Evolutionary conservation across 2,797 vertebrate genomes (phyloP), one percentile per base, ranked within the genome.

Genomic region (Limosa lapponica): DNA sequence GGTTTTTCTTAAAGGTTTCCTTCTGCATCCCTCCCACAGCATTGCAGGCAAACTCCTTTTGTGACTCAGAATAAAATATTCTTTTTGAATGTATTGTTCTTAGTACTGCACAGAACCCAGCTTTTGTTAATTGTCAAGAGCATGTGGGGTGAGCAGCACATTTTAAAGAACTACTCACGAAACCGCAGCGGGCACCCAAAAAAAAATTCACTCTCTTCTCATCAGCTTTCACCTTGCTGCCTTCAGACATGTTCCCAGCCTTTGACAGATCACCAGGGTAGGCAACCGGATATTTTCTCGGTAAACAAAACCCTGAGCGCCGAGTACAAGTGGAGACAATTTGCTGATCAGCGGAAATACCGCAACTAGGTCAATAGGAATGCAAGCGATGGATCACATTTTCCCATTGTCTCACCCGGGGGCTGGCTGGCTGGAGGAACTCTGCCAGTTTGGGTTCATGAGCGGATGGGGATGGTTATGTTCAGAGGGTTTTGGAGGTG

Each of bases 331-430:
- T 17, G 94, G 94, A 95, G 96, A 94, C 71, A 95, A 92, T 82
- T 64, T 95, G 91, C 90, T 95, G 95, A 95, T 95, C 93, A 96
- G 91, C 0, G 96, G 96, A 97, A 97, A 97, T 80, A 96, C 37
- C 32, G 2, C 67, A 80, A 20, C 34, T 57, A 61, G 78, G 91
- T 93, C 91, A 93, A 46, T 64, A 96, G 91, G 95, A 96, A 96
- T 97, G 64, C 88, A 92, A 92, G 83, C 0, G 67, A 77, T 90
- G 91, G 96, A 95, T 95, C 96, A 96, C 48, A 89, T 95, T 97
- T 97, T 96, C 96, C 96, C 95, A 94, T 93, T 0, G 7, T 82
- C 77, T 84, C 71, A 95, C 67, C 10, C 36, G 0, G 17, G 4
- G 9, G 25, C 85, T 67, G 30, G 66, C 58, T 59, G 73, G 10